Evolutionary conservation across 1,140 invertebrate genomes (phyloP), one percentile per base, ranked within the genome.

Genomic region (Diuraphis noxia): DNA sequence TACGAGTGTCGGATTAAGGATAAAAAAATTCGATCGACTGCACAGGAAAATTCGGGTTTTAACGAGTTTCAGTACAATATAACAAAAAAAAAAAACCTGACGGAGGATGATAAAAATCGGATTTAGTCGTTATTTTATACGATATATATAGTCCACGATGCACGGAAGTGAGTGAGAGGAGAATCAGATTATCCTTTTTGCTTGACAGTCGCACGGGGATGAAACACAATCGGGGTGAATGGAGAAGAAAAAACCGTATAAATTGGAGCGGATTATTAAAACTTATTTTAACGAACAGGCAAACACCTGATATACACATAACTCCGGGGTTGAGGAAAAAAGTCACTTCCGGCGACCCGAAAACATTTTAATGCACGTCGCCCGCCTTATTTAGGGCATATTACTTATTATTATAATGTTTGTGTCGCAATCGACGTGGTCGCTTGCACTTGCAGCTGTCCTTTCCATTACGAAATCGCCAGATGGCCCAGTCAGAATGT

Each of bases 401-500:
- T 72, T 72, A 72, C 56, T 72, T 72, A 17, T 72, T 72, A 72
- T 72, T 72, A n/a, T 63, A n/a, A 63, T 72, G 56, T 72, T 72
- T 34, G 85, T 86, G 85, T 36, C 46, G 85, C 85, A 86, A 52
- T 23, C 21, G 82, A 84, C 82, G 13, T 40, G n/a, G n/a, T 43
- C n/a, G 84, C 7, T 36, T 49, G 84, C 38, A 86, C 85, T 52
- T 34, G 63, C 88, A 90, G 88, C 88, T 90, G 88, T 90, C 88
- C 43, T 90, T n/a, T 10, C 41, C 30, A 40, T 77, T 72, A 90
- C 72, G 88, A 90, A 90, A 77, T 34, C 43, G 43, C 88, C 88
- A 90, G 88, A 90, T 90, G 88, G 56, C 88, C 88, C 40, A 8
- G 8, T 17, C n/a, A 23, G 63, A 46, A 46, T 72, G 72, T 41